Evolutionary conservation across 2,888 invertebrate species (phyloP).

Genomic region (Lumbricus terrestris): DNA sequence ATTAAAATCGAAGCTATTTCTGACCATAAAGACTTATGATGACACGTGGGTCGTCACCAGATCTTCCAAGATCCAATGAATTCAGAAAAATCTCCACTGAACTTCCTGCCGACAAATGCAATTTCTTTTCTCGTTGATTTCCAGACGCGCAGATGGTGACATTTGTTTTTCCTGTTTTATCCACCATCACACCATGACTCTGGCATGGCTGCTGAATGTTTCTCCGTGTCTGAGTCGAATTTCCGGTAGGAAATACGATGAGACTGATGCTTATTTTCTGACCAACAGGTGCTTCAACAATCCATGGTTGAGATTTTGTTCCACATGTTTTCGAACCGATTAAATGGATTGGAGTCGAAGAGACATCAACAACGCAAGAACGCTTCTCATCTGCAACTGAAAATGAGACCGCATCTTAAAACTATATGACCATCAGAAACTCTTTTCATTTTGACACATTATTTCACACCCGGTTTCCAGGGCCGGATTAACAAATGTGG

Average conservation of each 20-base stretch:
- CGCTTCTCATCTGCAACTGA: constrained; percentile 10
- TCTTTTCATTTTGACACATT: too few relatives aligned
- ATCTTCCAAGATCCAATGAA: not conserved
- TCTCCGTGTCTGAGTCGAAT: not conserved
- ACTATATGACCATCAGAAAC: too few relatives aligned
- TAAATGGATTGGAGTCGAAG: not conserved
- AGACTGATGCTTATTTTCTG: not conserved
- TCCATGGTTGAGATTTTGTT: constrained; percentile 6
- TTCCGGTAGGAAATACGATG: not conserved
- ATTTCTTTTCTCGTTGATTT: not conserved
- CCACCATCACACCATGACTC: not conserved
- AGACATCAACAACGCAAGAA: not conserved
- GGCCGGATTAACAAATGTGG: too few relatives aligned
- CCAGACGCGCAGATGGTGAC: not conserved
- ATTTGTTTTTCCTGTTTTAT: not conserved
- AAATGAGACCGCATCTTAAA: too few relatives aligned
- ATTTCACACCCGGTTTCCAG: too few relatives aligned
- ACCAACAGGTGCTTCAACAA: constrained; percentile 11
- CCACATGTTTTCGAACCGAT: constrained; percentile 7
- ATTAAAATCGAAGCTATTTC: not conserved
- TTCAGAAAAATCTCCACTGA: not conserved
- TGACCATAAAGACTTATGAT: not conserved
- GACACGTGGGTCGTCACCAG: not conserved
- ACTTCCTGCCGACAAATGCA: not conserved
- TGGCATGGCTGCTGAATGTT: not conserved